Percentiles rank a stretch among this genome's conserved stretches.
Evolutionary conservation across 92 coral and sea anemone species (phyloP).

Genomic region (Micromussa lordhowensis): DNA sequence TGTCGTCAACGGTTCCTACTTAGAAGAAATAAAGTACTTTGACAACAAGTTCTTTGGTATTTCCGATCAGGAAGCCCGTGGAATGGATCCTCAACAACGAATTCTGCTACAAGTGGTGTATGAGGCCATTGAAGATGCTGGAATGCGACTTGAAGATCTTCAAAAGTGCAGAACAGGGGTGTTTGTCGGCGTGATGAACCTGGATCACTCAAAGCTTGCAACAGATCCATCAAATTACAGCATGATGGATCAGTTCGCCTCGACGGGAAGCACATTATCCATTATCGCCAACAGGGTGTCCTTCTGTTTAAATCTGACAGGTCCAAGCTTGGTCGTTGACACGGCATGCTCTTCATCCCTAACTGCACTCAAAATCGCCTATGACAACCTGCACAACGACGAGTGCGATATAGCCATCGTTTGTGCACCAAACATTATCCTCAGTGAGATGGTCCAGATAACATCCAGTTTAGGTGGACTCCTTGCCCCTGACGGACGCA

Average conservation of each 20-base stretch:
- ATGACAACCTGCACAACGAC: conserved; percentile 55
- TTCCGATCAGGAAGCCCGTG: conserved; percentile 76
- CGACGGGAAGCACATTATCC: conserved; percentile 80
- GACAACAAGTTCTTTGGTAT: conserved; percentile 79
- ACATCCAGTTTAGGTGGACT: conserved; percentile 78
- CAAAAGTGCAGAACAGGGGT: conserved; percentile 81
- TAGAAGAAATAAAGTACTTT: conserved; percentile 72
- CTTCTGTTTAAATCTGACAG: conserved; percentile 76
- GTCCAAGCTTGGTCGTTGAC: conserved; percentile 85
- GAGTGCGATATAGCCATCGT: conserved; percentile 85
- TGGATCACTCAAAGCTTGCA: conserved; percentile 54
- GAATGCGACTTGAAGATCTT: conserved; percentile 79
- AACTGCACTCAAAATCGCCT: conserved; percentile 81
- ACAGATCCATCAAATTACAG: conserved; percentile 38
- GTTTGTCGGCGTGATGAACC: conserved; percentile 82
- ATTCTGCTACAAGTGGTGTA: conserved; percentile 79
- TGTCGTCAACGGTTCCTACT: conserved; percentile 69
- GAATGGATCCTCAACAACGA: conserved; percentile 87
- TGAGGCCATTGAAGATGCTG: conserved; percentile 93
- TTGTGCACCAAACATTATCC: conserved; percentile 79
- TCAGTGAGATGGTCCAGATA: conserved; percentile 56
- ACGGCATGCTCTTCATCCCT: conserved; percentile 91
- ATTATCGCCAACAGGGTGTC: conserved; percentile 83
- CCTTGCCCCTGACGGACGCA: conserved; percentile 85
- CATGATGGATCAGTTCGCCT: conserved; percentile 75